Base-by-base conservation (phyloP, 2,113 vertebrate genomes). In the Gavialis gangeticus region DNA sequence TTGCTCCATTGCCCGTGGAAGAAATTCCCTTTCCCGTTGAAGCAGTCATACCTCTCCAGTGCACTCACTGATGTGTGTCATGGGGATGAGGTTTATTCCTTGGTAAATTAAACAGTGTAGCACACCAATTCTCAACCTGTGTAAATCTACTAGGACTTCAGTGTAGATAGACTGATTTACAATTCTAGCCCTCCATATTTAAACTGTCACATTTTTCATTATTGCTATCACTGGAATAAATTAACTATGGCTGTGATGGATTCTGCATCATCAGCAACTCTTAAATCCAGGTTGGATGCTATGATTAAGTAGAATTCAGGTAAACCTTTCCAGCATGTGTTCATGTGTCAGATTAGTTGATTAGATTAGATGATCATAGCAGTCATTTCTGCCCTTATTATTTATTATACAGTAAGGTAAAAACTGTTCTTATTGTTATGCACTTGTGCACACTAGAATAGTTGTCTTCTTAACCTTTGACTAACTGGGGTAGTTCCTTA, bases 391-490 rank as follows among this genome's bases (percentile, higher is more conserved):
- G 8, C 22, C 13, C 0, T 75, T 63, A 10, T 80, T 64, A 80
- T 69, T 24, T 85, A 25, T 75, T 75, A 87, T 62, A 88, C 66
- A 79, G 56, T 46, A 81, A 85, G n/a, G 59, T 73, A 95, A 93
- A 27, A 83, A 89, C 4, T 22, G 66, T 30, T 18, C n/a, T 76
- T 73, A 22, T 75, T 90, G 62, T 62, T 88, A 56, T 83, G 19
- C 30, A 58, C 2, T 3, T 16, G 12, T 22, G 30, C 46, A 6
- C 75, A 46, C 64, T 56, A 62, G 34, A 89, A 28, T 6, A 78
- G 27, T 4, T 84, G 19, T 84, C 69, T 96, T 91, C 66, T 28
- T 90, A 95, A 71, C 55, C 46, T 92, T 58, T 58, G 84, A 54
- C 71, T 90, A 92, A 88, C 9, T 30, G 56, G 75, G 92, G 78